Evolutionary conservation across 2,797 vertebrate species (phyloP).

Genomic region (Myripristis murdjan): DNA sequence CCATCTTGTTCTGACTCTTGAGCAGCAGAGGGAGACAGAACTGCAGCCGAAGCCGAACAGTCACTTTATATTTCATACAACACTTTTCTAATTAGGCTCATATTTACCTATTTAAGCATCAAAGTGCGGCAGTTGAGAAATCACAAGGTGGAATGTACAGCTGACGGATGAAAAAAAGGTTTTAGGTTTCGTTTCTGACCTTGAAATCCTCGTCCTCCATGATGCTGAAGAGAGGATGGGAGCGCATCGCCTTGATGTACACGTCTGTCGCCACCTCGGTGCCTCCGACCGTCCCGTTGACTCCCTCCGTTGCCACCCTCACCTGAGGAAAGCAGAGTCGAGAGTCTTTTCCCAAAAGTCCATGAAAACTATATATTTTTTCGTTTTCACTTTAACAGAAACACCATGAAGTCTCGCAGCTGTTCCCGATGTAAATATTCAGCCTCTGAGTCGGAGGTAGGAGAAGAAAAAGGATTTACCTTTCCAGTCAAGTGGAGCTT

Average conservation of each 20-base stretch:
- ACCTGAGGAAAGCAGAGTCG: conserved; percentile 81
- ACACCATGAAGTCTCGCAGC: too few species aligned
- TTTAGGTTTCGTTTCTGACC: conserved; percentile 77
- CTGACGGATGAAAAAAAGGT: too few species aligned
- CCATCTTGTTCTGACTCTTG: too few species aligned
- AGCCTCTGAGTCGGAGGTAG: background rate
- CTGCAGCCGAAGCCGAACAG: too few species aligned
- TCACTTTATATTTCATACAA: too few species aligned
- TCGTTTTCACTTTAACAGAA: background rate
- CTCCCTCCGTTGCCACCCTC: conserved; percentile 93
- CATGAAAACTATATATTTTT: fast-evolving
- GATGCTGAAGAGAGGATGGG: conserved; percentile 88
- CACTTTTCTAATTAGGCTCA: too few species aligned
- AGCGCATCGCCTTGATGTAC: conserved; percentile 90
- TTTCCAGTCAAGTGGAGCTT: conserved; percentile 93
- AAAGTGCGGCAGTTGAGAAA: too few species aligned
- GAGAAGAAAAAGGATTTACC: conserved; percentile 77
- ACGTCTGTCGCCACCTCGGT: conserved; percentile 87
- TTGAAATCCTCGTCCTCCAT: conserved; percentile 93
- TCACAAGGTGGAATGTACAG: too few species aligned
- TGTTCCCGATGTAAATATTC: background rate
- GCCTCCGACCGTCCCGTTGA: conserved; percentile 96
- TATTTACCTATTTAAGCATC: too few species aligned
- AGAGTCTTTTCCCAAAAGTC: background rate
- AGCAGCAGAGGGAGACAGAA: too few species aligned